Conservation (phyloP, 1,140 invertebrate genomes). For the Homalodisca vitripennis region DNA sequence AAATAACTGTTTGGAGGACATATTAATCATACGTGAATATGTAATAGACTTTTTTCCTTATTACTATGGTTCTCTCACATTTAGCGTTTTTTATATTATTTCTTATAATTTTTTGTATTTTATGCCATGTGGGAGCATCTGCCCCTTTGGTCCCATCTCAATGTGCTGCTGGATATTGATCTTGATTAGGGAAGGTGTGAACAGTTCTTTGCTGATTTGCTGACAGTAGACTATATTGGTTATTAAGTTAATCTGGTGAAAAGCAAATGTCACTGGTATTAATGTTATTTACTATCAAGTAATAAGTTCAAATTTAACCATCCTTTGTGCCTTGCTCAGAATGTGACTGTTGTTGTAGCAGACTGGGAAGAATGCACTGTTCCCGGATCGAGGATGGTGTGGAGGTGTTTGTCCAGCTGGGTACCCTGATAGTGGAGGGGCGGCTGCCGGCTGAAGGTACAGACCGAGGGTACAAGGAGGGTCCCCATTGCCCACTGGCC, state of each 20-base stretch:
- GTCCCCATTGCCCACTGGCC: slow-evolving; percentile 63
- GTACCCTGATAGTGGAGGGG: slow-evolving; percentile 41
- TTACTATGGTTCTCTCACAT: too few species aligned
- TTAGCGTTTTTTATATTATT: too few species aligned
- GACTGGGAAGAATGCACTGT: slow-evolving; percentile 11
- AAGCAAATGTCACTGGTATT: not conserved
- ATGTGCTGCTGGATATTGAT: too few species aligned
- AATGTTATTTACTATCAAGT: not conserved
- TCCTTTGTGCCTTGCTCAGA: not conserved
- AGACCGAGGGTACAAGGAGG: slow-evolving; percentile 57
- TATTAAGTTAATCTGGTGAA: not conserved
- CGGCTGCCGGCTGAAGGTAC: slow-evolving; percentile 30
- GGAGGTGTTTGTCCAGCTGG: slow-evolving; percentile 38
- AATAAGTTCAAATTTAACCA: not conserved
- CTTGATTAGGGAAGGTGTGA: not conserved
- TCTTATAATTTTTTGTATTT: too few species aligned
- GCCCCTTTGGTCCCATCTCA: too few species aligned
- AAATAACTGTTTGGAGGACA: too few species aligned
- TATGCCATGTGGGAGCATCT: too few species aligned
- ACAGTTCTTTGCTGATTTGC: not conserved
- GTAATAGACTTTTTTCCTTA: too few species aligned
- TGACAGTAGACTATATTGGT: not conserved
- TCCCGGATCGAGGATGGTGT: slow-evolving; percentile 30
- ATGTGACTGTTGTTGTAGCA: not conserved
- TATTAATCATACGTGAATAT: too few species aligned